Evolutionary conservation across 2,113 vertebrate genomes (phyloP), one percentile per base, ranked within the genome.

Genomic region (Ovis aries): DNA sequence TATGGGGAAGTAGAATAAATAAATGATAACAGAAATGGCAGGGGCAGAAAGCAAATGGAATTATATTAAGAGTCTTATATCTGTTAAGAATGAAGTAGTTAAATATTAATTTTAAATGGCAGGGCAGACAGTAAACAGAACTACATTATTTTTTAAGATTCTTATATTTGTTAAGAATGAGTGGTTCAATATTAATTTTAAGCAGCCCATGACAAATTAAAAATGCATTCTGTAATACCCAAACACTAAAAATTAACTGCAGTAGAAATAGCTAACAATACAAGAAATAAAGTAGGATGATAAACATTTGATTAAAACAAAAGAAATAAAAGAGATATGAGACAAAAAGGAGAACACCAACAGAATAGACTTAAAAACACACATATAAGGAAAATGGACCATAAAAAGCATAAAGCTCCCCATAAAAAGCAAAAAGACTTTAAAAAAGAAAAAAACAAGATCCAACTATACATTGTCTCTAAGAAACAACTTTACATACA

Each of bases 401-500:
- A 77, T 45, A 82, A 59, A 59, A 59, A 59, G 25, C 57, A 59
- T 59, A 59, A 59, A 59, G 57, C 23, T 90, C 23, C 67, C 25
- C 29, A n/a, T 33, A 80, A 85, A 64, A 84, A n/a, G 33, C 19
- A 86, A 90, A 89, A 62, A 78, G 50, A 67, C 4, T 48, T 80
- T 23, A 57, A 57, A 90, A 74, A 74, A 40, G 21, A 25, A 74
- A 74, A 67, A 96, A 85, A 84, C 4, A 64, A 89, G 8, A 83
- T 36, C 5, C 60, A 84, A 52, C 40, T 53, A 53, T 13, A 88
- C 48, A 7, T 31, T 77, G 43, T 50, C 74, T 81, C 29, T 74
- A 81, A 85, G 45, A 95, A 90, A 95, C 40, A 71, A 81, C n/a
- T 88, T 88, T n/a, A 94, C 40, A 84, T 33, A 82, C 33, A 95